Evolutionary conservation across 2,797 vertebrate genomes (phyloP), one percentile per base, ranked within the genome.

Genomic region (Lacerta viridis): DNA sequence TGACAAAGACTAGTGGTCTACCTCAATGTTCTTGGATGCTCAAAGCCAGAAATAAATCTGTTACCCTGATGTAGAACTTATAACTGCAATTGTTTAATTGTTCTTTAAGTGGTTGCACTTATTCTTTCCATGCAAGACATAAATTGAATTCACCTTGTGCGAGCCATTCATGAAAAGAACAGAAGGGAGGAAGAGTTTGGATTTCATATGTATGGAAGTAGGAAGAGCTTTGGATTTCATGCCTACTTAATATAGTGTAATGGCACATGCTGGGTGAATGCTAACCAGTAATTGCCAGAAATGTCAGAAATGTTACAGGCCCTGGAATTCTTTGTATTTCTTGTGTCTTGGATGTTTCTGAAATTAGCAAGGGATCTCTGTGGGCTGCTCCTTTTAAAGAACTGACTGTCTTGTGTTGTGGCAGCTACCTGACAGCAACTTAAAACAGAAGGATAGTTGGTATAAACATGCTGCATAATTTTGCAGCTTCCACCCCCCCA

Each of bases 21-120:
- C 96, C 97, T 97, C 96, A 95, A 91, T 90, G 94, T 94, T 93
- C 85, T 83, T 90, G 84, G 79, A 92, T 89, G 92, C 81, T 92
- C 92, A 96, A 94, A 90, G 85, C 93, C 76, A 85, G 69, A 92
- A 80, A 87, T 87, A 93, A 94, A 87, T 92, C 69, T 93, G 0
- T 92, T 91, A 91, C 83, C 92, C 72, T 90, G 80, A 91, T 88
- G 89, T 94, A 91, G 94, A 94, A 93, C 86, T 89, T 91, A 89
- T 93, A 91, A 87, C 29, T 91, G 93, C 82, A 89, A 75, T 93
- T 50, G 87, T n/a, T 74, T 43, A 83, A 93, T 90, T 90, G 77
- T 93, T 72, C 15, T 83, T 79, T 77, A 94, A 93, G 90, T 68
- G 81, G 76, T 43, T 93, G 80, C n/a, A 89, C 85, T 94, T 82